These are phyloP conservation scores for Drosophila suzukii DNA, from an alignment of 1,140 invertebrate genomes.

Conservation along the genomic window DNA sequence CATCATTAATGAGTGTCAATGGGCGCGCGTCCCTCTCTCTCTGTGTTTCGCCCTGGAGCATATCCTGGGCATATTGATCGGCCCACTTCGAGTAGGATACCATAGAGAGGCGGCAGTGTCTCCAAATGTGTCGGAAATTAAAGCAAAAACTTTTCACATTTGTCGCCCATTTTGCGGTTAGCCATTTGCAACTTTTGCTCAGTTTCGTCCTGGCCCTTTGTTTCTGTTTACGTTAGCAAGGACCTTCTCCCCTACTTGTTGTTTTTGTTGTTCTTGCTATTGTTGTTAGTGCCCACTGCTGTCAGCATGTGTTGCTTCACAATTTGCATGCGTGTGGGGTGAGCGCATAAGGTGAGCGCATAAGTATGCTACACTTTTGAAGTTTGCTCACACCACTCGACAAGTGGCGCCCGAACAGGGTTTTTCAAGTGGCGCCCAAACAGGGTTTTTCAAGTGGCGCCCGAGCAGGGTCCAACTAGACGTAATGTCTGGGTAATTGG, in stretches of 20 bases:
- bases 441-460: neutral
- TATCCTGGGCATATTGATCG: conserved; percentile 57
- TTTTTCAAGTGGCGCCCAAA: neutral
- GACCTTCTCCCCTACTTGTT: neutral
- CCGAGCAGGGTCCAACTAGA: neutral
- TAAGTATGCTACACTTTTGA: conserved; percentile 57
- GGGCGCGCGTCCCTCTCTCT: neutral
- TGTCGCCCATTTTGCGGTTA: conserved; percentile 73
- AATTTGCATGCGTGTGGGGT: conserved; percentile 56
- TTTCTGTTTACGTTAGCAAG: conserved; percentile 10
- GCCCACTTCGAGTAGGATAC: conserved; percentile 9
- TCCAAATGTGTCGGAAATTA: conserved; percentile 67
- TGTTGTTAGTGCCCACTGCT: conserved; percentile 8
- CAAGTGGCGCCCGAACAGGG: neutral
- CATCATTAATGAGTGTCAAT: conserved; percentile 78
- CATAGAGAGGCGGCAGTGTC: neutral
- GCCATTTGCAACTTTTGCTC: conserved; percentile 52
- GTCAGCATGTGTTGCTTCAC: conserved; percentile 38
- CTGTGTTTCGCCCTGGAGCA: too few relatives aligned
- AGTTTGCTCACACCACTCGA: neutral
- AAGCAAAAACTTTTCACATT: conserved; percentile 82
- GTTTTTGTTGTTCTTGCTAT: conserved; percentile 5
- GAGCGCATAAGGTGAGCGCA: conserved; percentile 24
- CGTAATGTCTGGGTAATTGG: conserved; percentile 66
- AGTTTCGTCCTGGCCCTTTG: neutral